phyloP scores from a whole-genome alignment of 1,140 invertebrate species.

The Zaprionus capensis region DNA sequence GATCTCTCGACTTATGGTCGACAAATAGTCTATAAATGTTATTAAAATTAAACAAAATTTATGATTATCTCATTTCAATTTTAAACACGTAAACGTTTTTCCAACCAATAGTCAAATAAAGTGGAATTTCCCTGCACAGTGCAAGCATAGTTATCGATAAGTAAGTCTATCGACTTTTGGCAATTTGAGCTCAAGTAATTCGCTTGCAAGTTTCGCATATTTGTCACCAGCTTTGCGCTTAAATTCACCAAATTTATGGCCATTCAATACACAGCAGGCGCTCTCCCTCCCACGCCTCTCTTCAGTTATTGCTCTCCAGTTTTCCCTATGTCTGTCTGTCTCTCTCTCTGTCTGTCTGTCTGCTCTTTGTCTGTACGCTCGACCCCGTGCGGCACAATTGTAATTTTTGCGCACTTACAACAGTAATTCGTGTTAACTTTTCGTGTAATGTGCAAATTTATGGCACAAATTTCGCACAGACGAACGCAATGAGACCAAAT shows the following conservation, averaged over 20 bases:
- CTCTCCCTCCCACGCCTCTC: not conserved
- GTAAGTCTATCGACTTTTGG: constrained; percentile 9
- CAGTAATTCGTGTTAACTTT: constrained; percentile 66
- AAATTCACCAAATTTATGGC: constrained; percentile 59
- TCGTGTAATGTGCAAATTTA: constrained; percentile 68
- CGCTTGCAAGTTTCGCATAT: constrained; percentile 34
- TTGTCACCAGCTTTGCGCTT: constrained; percentile 43
- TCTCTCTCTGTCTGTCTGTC: not conserved
- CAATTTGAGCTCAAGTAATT: constrained; percentile 21
- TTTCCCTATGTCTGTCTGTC: not conserved
- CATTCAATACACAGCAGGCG: constrained; percentile 43
- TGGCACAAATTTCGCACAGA: constrained; percentile 57
- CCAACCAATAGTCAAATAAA: not conserved
- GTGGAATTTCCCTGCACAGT: not conserved
- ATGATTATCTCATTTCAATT: not conserved
- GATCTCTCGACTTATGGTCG: too few species aligned
- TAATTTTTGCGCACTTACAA: constrained; percentile 69
- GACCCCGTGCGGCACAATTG: constrained; percentile 34
- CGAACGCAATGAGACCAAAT: constrained; percentile 4
- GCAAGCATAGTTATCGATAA: not conserved
- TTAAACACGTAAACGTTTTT: not conserved
- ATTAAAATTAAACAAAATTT: not conserved
- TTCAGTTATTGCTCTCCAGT: not conserved
- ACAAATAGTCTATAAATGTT: too few species aligned
- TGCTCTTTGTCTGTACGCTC: constrained; percentile 12